A percentile compares a stretch with the other conserved stretches of the same genome.
Conservation (phyloP, 2,113 vertebrate genomes). For the Misgurnus anguillicaudatus region DNA sequence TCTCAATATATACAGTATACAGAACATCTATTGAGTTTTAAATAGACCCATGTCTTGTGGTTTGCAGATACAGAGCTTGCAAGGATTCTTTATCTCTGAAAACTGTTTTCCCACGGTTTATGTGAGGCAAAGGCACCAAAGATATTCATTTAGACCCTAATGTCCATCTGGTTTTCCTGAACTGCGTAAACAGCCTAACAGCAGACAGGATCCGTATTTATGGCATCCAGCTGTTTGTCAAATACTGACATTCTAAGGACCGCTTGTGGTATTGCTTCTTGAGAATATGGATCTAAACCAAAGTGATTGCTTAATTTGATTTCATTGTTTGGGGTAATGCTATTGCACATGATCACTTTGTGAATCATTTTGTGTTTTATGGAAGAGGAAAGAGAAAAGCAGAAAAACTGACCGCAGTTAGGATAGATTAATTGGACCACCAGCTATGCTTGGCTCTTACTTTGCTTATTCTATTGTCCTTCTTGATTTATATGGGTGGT, state of each 20-base stretch:
- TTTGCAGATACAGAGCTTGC: not conserved
- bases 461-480: slow-evolving; percentile 16
- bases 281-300: slow-evolving; percentile 29
- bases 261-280: slow-evolving; percentile 18
- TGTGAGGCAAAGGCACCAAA: slow-evolving; percentile 19
- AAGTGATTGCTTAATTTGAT: slow-evolving; percentile 36
- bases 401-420: slow-evolving; percentile 27
- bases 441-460: slow-evolving; percentile 17
- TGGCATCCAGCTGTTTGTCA: slow-evolving; percentile 34
- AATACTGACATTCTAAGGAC: slow-evolving; percentile 31
- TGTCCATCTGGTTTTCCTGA: slow-evolving; percentile 30
- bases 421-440: slow-evolving; percentile 32
- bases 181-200: slow-evolving; percentile 22
- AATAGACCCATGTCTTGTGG: not conserved
- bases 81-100: slow-evolving; percentile 1
- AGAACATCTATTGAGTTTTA: not conserved
- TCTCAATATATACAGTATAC: not conserved
- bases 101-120: slow-evolving; percentile 20
- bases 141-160: slow-evolving; percentile 20
- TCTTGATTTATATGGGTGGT: slow-evolving; percentile 18
- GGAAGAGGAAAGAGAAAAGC: slow-evolving; percentile 8
- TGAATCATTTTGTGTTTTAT: slow-evolving; percentile 21
- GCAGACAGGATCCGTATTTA: slow-evolving; percentile 29
- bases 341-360: slow-evolving; percentile 24
- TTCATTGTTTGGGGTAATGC: slow-evolving; percentile 37